Evolutionary conservation across 1,140 invertebrate species (phyloP), one percentile per base, ranked within the genome.

Genomic region (Marisa cornuarietis): DNA sequence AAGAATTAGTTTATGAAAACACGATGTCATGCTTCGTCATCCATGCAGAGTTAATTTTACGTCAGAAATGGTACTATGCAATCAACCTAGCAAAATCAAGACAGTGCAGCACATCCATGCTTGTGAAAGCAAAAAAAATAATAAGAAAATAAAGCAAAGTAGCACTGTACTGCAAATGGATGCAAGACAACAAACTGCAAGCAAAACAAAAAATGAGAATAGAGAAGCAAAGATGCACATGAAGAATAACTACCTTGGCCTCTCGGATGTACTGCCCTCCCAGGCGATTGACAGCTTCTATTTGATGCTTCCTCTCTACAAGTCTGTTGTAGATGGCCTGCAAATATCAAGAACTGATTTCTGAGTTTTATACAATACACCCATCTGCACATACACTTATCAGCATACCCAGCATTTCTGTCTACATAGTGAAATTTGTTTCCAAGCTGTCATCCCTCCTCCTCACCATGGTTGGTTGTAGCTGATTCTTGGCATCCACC

Each of bases 241-340:
- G 20, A 76, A 76, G 74, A 13, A 61, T 63, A 51, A 90, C 94
- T 96, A 99, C 97, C 96, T 98, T 99, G 83, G 97, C 97, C 93
- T 99, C 98, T 83, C 97, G 94, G 87, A 99, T 98, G 91, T 97
- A 96, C 90, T 97, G 94, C 88, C 97, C 97, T 85, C 98, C 98
- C 89, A 96, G 95, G 83, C 95, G 93, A 92, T 99, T 99, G 86
- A 98, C 96, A 89, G 96, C 95, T 92, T 99, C 98, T 87, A 99
- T 97, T 88, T 95, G 95, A 85, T 95, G 95, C 84, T 95, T 96
- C 87, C 95, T 94, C 91, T 98, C 96, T 86, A 96, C 94, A 81
- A 98, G 94, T 89, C 93, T 94, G 87, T 96, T 96, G 90, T 98
- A 95, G 88, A 98, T 93, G 88, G 94, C 95, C 97, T 98, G 92